These are phyloP conservation scores for Bedellia somnulentella DNA, from an alignment of 2,888 invertebrate species.

Conservation along the genomic window DNA sequence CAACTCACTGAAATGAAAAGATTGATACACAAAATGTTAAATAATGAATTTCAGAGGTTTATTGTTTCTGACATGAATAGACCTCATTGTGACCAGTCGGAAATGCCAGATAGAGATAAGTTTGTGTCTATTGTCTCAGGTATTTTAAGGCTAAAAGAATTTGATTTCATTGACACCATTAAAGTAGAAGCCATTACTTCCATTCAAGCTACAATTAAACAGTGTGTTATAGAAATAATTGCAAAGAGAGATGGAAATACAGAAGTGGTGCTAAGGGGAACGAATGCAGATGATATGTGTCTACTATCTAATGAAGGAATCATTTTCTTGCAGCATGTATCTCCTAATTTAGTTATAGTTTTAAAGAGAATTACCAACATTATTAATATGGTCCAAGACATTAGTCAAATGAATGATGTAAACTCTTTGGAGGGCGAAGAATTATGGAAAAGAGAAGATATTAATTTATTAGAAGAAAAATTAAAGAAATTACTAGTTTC, in stretches of 20 bases:
- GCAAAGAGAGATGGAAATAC: slow-evolving; percentile 44
- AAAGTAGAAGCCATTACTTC: slow-evolving; percentile 89
- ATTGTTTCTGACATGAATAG: slow-evolving; percentile 90
- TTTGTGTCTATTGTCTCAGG: slow-evolving; percentile 88
- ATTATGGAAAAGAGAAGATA: slow-evolving; percentile 70
- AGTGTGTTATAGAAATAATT: slow-evolving; percentile 76
- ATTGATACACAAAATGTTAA: slow-evolving; percentile 95
- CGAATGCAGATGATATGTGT: slow-evolving; percentile 44
- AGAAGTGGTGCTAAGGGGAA: slow-evolving; percentile 47
- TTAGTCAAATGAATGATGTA: slow-evolving; percentile 63
- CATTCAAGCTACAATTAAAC: slow-evolving; percentile 86
- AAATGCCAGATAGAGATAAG: slow-evolving; percentile 81
- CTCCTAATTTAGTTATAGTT: slow-evolving; percentile 66
- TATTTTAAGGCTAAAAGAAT: slow-evolving; percentile 82
- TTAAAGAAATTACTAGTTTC: slow-evolving; percentile 76
- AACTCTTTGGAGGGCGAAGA: slow-evolving; percentile 67
- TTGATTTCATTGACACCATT: slow-evolving; percentile 84
- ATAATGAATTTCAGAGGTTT: slow-evolving; percentile 91
- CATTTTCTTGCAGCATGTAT: slow-evolving; percentile 65
- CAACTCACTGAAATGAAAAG: slow-evolving; percentile 95
- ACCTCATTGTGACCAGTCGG: slow-evolving; percentile 62
- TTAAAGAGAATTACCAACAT: slow-evolving; percentile 75
- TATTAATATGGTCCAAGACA: slow-evolving; percentile 75
- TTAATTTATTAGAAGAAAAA: slow-evolving; percentile 68
- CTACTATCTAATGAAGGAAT: slow-evolving; percentile 72